Conservation (phyloP, 2,888 invertebrate species). For the Drosophila eohydei region DNA sequence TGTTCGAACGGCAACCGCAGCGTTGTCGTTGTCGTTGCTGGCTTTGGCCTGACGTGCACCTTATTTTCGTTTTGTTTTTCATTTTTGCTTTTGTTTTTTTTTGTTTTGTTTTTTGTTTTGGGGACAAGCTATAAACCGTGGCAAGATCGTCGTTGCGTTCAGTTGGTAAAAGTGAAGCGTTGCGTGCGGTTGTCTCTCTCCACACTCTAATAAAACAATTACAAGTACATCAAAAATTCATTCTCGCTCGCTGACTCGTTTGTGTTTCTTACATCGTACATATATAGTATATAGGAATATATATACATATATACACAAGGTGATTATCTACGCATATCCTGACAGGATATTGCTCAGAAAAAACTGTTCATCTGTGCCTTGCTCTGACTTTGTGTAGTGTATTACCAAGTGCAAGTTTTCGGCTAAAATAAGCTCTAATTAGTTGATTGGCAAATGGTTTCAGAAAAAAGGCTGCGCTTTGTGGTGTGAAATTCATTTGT, state of each 20-base stretch:
- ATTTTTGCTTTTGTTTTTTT: conserved; percentile 52
- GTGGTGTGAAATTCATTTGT: not conserved
- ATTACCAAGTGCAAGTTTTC: conserved; percentile 2
- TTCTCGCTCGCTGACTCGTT: conserved; percentile 34
- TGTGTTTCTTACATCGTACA: conserved; percentile 22
- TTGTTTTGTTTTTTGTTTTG: conserved; percentile 68
- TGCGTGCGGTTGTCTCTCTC: conserved; percentile 81
- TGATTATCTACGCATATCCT: conserved; percentile 53
- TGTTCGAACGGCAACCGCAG: conserved; percentile 61
- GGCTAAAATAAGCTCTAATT: not conserved
- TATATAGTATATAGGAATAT: conserved; percentile 6
- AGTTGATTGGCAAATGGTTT: not conserved
- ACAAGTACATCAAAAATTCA: conserved; percentile 17
- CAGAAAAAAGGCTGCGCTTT: not conserved
- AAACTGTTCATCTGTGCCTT: conserved; percentile 20
- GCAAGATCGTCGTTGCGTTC: conserved; percentile 84
- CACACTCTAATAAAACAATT: conserved; percentile 32
- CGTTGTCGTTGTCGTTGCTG: conserved; percentile 29
- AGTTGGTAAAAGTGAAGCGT: conserved; percentile 85
- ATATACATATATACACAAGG: conserved; percentile 24
- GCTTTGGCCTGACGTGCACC: conserved; percentile 31
- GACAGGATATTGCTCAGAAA: conserved; percentile 24
- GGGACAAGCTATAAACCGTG: conserved; percentile 85
- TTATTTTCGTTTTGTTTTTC: conserved; percentile 41
- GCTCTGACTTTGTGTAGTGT: conserved; percentile 30